A percentile compares a stretch with the other conserved stretches of the same genome.
Evolutionary conservation across 2,797 vertebrate species (phyloP).

Genomic region (Melanotaenia parkinsoni): DNA sequence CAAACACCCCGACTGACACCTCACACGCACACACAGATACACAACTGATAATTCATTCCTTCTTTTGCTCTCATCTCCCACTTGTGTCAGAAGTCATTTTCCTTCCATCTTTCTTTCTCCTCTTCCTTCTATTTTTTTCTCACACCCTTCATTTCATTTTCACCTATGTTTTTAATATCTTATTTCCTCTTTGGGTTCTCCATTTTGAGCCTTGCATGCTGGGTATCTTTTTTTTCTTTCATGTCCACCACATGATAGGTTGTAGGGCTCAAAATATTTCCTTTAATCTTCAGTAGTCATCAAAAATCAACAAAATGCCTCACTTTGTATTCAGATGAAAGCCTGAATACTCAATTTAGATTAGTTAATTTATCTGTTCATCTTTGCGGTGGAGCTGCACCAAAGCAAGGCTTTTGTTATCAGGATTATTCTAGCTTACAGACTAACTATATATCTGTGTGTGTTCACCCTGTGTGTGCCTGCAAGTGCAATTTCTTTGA

Average conservation of each 20-base stretch:
- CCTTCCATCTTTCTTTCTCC: slow-evolving; percentile 60
- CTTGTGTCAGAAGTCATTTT: slow-evolving; percentile 70
- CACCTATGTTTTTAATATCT: slow-evolving; percentile 45
- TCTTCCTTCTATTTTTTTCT: slow-evolving; percentile 41
- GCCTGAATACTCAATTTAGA: slow-evolving; percentile 41
- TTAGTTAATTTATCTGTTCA: slow-evolving; percentile 44
- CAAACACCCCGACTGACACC: slow-evolving; percentile 9
- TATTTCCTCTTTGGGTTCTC: slow-evolving; percentile 48
- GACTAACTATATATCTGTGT: slow-evolving; percentile 18
- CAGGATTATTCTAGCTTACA: background rate
- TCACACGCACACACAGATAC: slow-evolving; percentile 32
- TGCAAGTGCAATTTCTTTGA: slow-evolving; percentile 49
- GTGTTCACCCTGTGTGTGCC: slow-evolving; percentile 8
- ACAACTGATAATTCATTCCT: slow-evolving; percentile 55
- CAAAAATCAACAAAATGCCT: slow-evolving; percentile 31
- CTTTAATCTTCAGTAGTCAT: slow-evolving; percentile 56
- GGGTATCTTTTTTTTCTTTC: slow-evolving; percentile 29
- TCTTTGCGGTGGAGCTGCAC: slow-evolving; percentile 32
- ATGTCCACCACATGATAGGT: slow-evolving; percentile 25
- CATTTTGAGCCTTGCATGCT: slow-evolving; percentile 42
- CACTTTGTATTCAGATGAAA: slow-evolving; percentile 28
- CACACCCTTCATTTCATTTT: slow-evolving; percentile 40
- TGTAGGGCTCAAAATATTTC: slow-evolving; percentile 6
- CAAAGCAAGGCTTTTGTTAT: slow-evolving; percentile 19
- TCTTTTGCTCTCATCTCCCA: slow-evolving; percentile 60